A percentile compares a stretch with the other conserved stretches of the same genome.
phyloP scores from a whole-genome alignment of 2,113 vertebrate genomes.

The Petrocephalus microphthalmus region DNA sequence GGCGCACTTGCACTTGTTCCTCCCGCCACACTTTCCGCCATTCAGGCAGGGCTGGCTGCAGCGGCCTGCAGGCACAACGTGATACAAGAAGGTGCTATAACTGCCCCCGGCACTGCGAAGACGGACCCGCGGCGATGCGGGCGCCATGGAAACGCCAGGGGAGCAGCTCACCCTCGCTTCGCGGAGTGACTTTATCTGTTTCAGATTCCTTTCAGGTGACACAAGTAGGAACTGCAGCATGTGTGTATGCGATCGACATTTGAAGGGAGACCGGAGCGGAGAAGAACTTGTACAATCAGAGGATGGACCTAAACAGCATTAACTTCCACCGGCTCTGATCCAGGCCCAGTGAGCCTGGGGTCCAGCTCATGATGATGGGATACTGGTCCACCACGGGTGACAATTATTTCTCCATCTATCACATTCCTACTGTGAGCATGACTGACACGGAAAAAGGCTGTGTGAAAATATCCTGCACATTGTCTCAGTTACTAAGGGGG shows the following conservation, averaged over 20 bases:
- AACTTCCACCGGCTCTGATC: not conserved
- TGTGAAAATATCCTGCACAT: not conserved
- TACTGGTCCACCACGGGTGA: not conserved
- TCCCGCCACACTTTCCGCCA: conserved; percentile 82
- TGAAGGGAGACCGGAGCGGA: not conserved
- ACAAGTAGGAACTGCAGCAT: no score
- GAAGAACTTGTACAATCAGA: not conserved
- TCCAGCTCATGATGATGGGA: not conserved
- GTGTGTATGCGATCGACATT: not conserved
- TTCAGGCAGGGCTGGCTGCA: conserved; percentile 76
- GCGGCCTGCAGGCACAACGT: conserved; percentile 60
- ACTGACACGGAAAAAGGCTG: not conserved
- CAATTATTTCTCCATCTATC: not conserved
- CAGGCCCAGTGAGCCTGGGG: not conserved
- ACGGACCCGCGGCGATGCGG: not conserved
- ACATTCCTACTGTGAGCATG: not conserved
- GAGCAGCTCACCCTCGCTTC: no score
- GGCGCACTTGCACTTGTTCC: conserved; percentile 81
- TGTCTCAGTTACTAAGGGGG: not conserved
- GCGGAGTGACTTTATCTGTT: no score
- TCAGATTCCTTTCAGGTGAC: no score
- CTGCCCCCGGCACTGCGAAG: not conserved
- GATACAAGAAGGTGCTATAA: not conserved
- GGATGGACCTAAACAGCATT: not conserved
- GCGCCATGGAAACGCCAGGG: no score